Evolutionary conservation across 2,797 vertebrate genomes (phyloP), one percentile per base, ranked within the genome.

Genomic region (Choloepus didactylus): DNA sequence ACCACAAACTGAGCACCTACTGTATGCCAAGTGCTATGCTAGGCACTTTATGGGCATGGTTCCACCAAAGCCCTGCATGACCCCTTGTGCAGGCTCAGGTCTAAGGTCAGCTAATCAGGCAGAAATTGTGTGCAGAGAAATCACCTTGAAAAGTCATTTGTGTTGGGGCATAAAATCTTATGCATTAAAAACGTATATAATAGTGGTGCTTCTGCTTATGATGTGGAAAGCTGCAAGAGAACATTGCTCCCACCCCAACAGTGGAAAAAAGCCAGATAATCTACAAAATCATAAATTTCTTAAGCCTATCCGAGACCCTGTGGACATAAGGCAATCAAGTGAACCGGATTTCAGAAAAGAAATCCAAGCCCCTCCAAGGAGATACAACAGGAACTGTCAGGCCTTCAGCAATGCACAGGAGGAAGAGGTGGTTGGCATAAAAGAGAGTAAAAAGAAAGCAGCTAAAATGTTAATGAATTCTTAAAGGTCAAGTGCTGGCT

Each of bases 361-460:
- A 5, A 4, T 35, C 46, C 67, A 51, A 82, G 67, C 38, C 38
- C 46, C 38, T 49, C 27, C 9, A 5, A 5, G 3, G 49, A 51
- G 23, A 41, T 4, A 5, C 2, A 0, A 10, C 2, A 59, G 14
- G n/a, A 38, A 16, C 15, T 19, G 31, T 9, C 10, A 0, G 0
- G n/a, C 59, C 73, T 59, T 21, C 84, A 72, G 46, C 7, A 2
- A 67, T 80, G 60, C 64, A 19, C 14, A 25, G 56, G 41, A 92
- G 56, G 80, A n/a, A 46, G 54, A 54, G 49, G 73, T 10, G 35
- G 54, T 1, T 4, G 2, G 59, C 67, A 31, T 8, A 38, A 56
- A 64, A 46, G 9, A 83, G 54, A n/a, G 7, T 31, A 29, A 31
- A 23, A 69, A 81, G 70, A 64, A 54, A 79, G 77, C 49, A n/a